A percentile compares a stretch with the other conserved stretches of the same genome.
Conservation (phyloP, 2,797 vertebrate genomes). For the Erethizon dorsatum region DNA sequence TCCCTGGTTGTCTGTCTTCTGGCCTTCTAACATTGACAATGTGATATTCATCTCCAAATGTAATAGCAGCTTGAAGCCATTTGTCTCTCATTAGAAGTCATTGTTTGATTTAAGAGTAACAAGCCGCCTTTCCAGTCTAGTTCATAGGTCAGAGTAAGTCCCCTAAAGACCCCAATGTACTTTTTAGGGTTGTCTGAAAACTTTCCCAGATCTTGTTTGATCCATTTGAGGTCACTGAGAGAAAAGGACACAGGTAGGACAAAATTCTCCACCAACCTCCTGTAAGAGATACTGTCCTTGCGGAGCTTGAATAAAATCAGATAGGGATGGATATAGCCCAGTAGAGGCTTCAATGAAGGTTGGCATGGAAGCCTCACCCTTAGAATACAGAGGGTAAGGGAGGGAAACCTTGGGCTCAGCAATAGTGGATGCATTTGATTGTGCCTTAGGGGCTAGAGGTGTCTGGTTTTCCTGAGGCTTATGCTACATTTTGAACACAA, state of each 20-base stretch:
- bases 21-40: neutral
- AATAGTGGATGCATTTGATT: neutral
- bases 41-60: neutral
- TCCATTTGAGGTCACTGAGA: neutral
- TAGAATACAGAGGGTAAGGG: neutral
- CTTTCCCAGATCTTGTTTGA: neutral
- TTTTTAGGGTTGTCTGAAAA: neutral
- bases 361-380: neutral
- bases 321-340: neutral
- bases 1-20: neutral
- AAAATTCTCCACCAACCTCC: neutral
- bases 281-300: neutral
- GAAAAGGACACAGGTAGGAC: neutral
- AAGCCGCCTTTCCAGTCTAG: neutral
- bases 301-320: neutral
- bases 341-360: neutral
- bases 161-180: neutral
- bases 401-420: neutral
- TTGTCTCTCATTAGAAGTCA: neutral
- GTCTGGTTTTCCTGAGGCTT: neutral
- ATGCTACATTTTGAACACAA: neutral
- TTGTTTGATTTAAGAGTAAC: neutral
- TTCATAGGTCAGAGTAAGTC: neutral
- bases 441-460: neutral
- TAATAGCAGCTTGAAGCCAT: neutral